Evolutionary conservation across 2,113 vertebrate species (phyloP).

Genomic region (Buteo buteo): DNA sequence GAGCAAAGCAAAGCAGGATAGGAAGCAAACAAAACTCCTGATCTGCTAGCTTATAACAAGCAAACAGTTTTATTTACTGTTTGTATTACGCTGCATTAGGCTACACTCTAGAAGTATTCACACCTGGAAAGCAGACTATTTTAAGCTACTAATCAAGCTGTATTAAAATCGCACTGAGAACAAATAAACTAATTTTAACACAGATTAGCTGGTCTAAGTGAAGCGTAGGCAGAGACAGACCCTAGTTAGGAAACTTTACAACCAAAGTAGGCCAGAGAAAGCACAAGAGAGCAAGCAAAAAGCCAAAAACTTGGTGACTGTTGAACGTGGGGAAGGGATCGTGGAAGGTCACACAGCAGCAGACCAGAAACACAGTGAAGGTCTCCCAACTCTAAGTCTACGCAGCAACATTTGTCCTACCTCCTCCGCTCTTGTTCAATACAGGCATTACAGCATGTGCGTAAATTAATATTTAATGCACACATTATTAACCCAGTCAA

Average conservation of each 20-base stretch:
- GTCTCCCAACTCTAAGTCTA: background rate
- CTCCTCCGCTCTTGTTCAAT: background rate
- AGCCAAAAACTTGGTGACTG: background rate
- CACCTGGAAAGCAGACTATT: background rate
- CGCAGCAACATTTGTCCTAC: background rate
- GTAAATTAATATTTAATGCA: background rate
- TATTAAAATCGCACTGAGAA: background rate
- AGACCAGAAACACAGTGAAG: background rate
- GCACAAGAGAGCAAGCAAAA: background rate
- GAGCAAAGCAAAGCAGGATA: background rate
- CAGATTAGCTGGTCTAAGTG: background rate
- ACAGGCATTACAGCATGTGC: background rate
- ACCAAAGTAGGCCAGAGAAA: background rate
- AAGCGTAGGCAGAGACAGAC: background rate
- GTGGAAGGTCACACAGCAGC: background rate
- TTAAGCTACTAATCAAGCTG: background rate
- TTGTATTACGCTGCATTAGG: no score
- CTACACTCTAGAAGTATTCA: background rate
- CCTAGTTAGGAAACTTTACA: background rate
- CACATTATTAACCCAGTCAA: background rate
- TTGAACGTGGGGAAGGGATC: background rate
- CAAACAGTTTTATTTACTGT: background rate
- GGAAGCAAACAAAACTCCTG: background rate
- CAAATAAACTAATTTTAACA: background rate
- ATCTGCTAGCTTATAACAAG: background rate